phyloP scores from a whole-genome alignment of 2,797 vertebrate genomes.

The Oryzias sinensis region DNA sequence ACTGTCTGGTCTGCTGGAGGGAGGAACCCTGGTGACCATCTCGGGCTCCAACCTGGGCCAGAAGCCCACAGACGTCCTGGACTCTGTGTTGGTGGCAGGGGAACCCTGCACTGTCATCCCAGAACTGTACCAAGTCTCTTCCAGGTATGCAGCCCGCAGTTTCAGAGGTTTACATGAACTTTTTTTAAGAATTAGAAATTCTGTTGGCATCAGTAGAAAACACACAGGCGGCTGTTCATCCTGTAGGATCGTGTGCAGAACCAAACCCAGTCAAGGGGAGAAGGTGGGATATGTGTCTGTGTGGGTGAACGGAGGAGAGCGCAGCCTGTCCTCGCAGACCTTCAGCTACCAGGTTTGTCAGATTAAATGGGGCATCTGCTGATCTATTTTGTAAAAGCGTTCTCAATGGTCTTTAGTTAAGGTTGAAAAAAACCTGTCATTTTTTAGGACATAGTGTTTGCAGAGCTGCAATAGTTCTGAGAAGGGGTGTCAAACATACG shows the following conservation, averaged over 20 bases:
- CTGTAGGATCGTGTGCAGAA: conserved; percentile 88
- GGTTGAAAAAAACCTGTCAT: too few relatives aligned
- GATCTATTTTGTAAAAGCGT: too few relatives aligned
- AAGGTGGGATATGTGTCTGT: conserved; percentile 81
- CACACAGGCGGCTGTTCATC: background rate
- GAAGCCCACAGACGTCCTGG: conserved; percentile 88
- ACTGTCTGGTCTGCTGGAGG: conserved; percentile 88
- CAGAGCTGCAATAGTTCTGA: too few relatives aligned
- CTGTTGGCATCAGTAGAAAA: background rate
- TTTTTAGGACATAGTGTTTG: too few relatives aligned
- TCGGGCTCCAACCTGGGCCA: conserved; percentile 95
- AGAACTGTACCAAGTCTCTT: conserved; percentile 90
- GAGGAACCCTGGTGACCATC: conserved; percentile 90
- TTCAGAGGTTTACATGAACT: background rate
- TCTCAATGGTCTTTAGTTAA: too few relatives aligned
- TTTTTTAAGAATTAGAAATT: too few relatives aligned
- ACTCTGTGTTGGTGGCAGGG: conserved; percentile 87
- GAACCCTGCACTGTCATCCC: conserved; percentile 85
- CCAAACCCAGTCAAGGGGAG: conserved; percentile 78
- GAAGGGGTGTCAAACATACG: too few relatives aligned
- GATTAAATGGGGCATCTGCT: background rate
- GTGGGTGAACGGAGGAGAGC: conserved; percentile 85
- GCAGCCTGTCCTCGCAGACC: conserved; percentile 80
- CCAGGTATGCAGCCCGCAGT: conserved; percentile 79
- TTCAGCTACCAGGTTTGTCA: conserved; percentile 90